phyloP scores from a whole-genome alignment of 2,797 vertebrate genomes.

The Margarornis squamiger region DNA sequence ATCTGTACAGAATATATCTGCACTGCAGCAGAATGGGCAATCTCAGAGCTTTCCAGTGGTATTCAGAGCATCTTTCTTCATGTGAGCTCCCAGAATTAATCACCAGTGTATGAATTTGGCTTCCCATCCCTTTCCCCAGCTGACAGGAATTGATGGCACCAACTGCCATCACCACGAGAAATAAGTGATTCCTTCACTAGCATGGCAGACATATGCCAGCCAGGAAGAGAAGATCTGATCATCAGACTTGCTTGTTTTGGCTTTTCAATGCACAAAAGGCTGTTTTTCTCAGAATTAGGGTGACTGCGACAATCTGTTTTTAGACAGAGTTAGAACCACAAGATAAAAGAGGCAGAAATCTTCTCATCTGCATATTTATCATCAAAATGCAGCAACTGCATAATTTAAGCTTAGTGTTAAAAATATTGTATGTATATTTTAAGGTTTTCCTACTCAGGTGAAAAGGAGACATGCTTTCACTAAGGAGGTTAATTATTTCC shows the following conservation, averaged over 20 bases:
- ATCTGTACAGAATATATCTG: not conserved
- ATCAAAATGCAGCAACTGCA: slow-evolving; percentile 74
- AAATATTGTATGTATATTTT: slow-evolving; percentile 75
- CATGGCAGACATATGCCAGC: slow-evolving; percentile 56
- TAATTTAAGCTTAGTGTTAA: slow-evolving; percentile 77
- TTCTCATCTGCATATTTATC: slow-evolving; percentile 73
- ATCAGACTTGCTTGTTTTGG: slow-evolving; percentile 60
- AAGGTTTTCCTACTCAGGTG: slow-evolving; percentile 64
- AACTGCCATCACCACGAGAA: slow-evolving; percentile 33
- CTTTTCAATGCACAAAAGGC: slow-evolving; percentile 63
- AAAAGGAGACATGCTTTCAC: slow-evolving; percentile 72
- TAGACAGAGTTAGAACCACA: slow-evolving; percentile 62
- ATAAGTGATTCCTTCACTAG: slow-evolving; percentile 62
- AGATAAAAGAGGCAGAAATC: slow-evolving; percentile 60
- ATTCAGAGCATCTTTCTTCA: not conserved
- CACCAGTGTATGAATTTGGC: slow-evolving; percentile 29
- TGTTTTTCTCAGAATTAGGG: slow-evolving; percentile 70
- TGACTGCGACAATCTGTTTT: slow-evolving; percentile 72
- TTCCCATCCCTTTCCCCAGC: slow-evolving; percentile 25
- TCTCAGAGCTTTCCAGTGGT: slow-evolving; percentile 2
- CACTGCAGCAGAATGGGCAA: not conserved
- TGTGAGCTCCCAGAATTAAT: slow-evolving; percentile 40
- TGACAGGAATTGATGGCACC: slow-evolving; percentile 62
- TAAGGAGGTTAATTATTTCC: slow-evolving; percentile 79
- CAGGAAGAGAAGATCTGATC: slow-evolving; percentile 51